Evolutionary conservation across 2,797 vertebrate genomes (phyloP).

Genomic region (Girardinus metallicus): DNA sequence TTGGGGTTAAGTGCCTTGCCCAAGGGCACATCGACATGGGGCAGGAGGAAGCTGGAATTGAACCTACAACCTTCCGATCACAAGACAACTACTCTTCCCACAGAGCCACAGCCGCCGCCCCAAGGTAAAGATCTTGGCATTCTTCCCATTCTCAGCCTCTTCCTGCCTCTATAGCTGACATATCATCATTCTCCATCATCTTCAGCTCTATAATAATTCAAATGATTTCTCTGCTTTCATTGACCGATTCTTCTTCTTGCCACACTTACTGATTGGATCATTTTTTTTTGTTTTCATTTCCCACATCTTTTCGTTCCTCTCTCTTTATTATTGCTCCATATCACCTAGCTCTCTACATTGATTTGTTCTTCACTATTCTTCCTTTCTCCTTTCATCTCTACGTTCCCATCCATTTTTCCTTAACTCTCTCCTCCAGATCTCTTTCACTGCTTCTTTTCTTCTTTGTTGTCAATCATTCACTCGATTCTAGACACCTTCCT

Average conservation of each 20-base stretch:
- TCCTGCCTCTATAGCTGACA: neutral
- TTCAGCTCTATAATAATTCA: neutral
- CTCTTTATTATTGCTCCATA: constrained; percentile 12
- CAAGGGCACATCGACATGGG: too few species aligned
- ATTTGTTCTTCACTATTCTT: constrained; percentile 24
- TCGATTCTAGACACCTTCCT: constrained; percentile 3
- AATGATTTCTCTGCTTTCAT: constrained; percentile 25
- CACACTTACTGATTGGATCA: constrained; percentile 35
- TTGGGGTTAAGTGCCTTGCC: too few species aligned
- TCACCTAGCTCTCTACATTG: constrained; percentile 26
- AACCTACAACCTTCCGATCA: too few species aligned
- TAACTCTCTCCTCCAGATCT: neutral
- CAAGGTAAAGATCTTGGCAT: neutral
- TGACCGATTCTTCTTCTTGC: constrained; percentile 17
- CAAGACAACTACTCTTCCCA: too few species aligned
- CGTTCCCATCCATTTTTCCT: constrained; percentile 12
- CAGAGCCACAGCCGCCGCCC: too few species aligned
- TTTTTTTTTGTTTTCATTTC: constrained; percentile 28
- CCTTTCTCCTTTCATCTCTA: constrained; percentile 9
- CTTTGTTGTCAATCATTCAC: constrained; percentile 2
- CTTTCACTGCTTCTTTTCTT: constrained; percentile 7
- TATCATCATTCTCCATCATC: constrained; percentile 7
- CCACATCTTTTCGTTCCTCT: neutral
- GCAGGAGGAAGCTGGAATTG: too few species aligned
- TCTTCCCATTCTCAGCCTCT: neutral